Base-by-base conservation (phyloP, 2,888 invertebrate species). In the Amiota minor region DNA sequence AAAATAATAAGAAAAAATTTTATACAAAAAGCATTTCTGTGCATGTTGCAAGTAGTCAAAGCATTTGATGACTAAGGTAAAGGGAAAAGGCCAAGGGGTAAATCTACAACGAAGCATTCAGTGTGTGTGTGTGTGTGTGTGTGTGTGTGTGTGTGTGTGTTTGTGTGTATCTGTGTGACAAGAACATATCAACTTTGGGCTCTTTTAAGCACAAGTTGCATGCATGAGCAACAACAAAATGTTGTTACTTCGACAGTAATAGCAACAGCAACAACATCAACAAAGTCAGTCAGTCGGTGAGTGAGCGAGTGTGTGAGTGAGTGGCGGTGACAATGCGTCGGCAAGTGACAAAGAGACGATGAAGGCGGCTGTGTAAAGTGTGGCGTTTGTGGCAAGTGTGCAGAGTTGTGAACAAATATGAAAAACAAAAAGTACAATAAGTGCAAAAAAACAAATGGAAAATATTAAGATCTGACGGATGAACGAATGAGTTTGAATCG, bases 401-500 rank as follows among this genome's bases (percentile, higher is more conserved):
- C 46, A 65, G 47, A 47, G 65, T 65, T 47, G 65, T 47, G 47
- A 65, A 47, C 35, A 62, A 62, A 45, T 53, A 70, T 69, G 75
- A 75, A 68, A 45, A 72, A 72, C 82, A 81, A 85, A 86, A 84
- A 83, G 85, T 35, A 85, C 84, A 86, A 83, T 77, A 35, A 35
- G 14, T 18, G 62, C 62, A 83, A 81, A 78, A 82, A 81, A 81
- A 81, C 85, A 86, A 87, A 86, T 87, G 84, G 81, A 81, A 86
- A 87, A 84, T 87, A 88, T 87, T 88, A 86, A 84, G 86, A 85
- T 78, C 81, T 87, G 87, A 88, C 86, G 84, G 85, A 87, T 87
- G 87, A 78, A 77, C 84, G 80, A 80, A 78, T 82, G 70, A 75
- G 72, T 77, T 74, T 70, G 73, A 65, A 67, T 61, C 72, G 64